Percentiles rank a stretch among this genome's conserved stretches.
phyloP scores from a whole-genome alignment of 1,140 invertebrate species.

The Panulirus ornatus region DNA sequence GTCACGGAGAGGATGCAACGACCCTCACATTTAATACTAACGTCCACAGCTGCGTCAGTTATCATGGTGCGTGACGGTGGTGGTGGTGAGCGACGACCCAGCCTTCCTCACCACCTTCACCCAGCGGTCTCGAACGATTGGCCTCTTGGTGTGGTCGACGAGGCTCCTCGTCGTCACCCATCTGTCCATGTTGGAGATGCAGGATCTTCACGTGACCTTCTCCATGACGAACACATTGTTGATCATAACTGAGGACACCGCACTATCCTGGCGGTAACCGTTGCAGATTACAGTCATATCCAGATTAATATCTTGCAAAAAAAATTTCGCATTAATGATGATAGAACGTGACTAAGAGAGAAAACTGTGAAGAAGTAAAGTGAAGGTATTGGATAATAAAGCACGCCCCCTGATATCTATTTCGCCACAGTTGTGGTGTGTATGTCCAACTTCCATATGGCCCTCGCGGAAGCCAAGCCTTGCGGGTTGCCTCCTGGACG shows the following conservation, averaged over 20 bases:
- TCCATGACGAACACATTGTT: constrained; percentile 33
- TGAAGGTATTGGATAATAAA: no score
- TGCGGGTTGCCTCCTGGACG: background rate
- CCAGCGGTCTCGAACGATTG: constrained; percentile 2
- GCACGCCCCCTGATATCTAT: no score
- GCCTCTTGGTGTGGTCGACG: constrained; percentile 31
- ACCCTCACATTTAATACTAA: no score
- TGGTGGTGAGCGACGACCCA: constrained; percentile 7
- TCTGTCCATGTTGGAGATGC: background rate
- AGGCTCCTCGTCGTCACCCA: constrained; percentile 25
- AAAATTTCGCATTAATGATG: no score
- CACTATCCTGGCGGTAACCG: no score
- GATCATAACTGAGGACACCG: background rate
- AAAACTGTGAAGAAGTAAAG: no score
- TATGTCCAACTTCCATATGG: background rate
- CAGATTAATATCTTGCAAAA: no score
- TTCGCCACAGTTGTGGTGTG: background rate
- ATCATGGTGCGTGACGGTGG: background rate
- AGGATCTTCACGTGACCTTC: constrained; percentile 1
- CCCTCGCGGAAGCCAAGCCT: background rate
- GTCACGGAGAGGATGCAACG: no score
- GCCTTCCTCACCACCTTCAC: constrained; percentile 21
- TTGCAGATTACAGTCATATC: background rate
- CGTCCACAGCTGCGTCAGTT: constrained; percentile 24
- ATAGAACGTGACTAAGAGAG: no score